Conservation (phyloP, 2,888 invertebrate genomes). For the Cheilosia pagana region DNA sequence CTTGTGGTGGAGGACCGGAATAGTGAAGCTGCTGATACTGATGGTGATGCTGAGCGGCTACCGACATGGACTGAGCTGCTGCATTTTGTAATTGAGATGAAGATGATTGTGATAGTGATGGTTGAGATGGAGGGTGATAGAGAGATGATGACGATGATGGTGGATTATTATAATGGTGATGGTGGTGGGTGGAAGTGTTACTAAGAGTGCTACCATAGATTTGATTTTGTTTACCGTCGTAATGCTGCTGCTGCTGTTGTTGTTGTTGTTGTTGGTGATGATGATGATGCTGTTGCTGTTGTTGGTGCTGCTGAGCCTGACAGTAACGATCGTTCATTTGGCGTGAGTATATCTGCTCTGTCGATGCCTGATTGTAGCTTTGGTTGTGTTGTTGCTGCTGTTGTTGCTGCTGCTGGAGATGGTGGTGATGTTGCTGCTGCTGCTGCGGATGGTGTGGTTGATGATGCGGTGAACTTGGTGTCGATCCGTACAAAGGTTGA, state of each 20-base stretch:
- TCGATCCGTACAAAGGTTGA: conserved; percentile 79
- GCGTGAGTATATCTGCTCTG: conserved; percentile 78
- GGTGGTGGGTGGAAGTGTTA: conserved; percentile 79
- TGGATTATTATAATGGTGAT: conserved; percentile 82
- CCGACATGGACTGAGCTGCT: conserved; percentile 59
- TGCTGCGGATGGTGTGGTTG: conserved; percentile 74
- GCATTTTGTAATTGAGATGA: conserved; percentile 73
- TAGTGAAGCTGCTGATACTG: conserved; percentile 78
- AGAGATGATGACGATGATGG: conserved; percentile 77
- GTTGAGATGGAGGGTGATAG: conserved; percentile 77
- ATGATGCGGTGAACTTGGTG: conserved; percentile 78
- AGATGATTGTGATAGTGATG: conserved; percentile 76
- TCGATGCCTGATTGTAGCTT: conserved; percentile 66
- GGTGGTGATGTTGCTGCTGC: conserved; percentile 75
- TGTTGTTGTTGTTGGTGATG: conserved; percentile 70
- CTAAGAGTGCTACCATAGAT: conserved; percentile 81
- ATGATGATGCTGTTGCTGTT: conserved; percentile 74
- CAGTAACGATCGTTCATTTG: conserved; percentile 76
- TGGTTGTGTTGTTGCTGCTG: conserved; percentile 63
- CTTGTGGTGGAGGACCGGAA: conserved; percentile 82
- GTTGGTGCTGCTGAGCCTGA: conserved; percentile 76
- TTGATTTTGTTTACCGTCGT: conserved; percentile 84
- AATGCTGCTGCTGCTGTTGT: conserved; percentile 77
- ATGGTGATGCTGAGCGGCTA: conserved; percentile 65
- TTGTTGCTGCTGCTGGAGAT: conserved; percentile 76